A percentile compares a stretch with the other conserved stretches of the same genome.
Conservation (phyloP, 2,888 invertebrate genomes). For the Drosophila fungiperda region DNA sequence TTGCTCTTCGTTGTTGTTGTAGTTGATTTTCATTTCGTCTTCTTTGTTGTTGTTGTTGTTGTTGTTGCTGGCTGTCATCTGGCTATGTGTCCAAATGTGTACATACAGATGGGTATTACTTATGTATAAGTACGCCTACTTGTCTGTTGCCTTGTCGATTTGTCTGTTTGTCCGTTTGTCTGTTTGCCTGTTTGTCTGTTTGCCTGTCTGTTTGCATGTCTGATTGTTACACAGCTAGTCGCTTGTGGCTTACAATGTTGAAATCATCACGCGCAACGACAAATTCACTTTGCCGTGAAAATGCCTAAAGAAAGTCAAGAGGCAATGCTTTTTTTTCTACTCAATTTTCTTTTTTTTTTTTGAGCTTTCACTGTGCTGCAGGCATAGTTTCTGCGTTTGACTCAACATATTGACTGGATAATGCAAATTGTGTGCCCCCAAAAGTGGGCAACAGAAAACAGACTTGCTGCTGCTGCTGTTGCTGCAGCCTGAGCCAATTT, state of each 20-base stretch:
- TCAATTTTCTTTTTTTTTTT: neutral
- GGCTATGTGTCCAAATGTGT: constrained; percentile 8
- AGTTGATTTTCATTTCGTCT: neutral
- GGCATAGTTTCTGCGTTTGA: constrained; percentile 40
- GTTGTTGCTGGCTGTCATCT: constrained; percentile 33
- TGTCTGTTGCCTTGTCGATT: constrained; percentile 20
- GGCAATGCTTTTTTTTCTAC: constrained; percentile 18
- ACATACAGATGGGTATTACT: constrained; percentile 27
- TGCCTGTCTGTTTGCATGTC: constrained; percentile 41
- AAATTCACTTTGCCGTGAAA: constrained; percentile 46
- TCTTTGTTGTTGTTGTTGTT: neutral
- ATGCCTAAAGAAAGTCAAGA: constrained; percentile 62
- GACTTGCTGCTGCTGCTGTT: constrained; percentile 10
- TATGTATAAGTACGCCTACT: constrained; percentile 31
- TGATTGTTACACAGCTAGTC: constrained; percentile 63
- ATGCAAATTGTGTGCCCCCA: constrained; percentile 52
- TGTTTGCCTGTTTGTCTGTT: constrained; percentile 35
- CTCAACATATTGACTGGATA: constrained; percentile 37
- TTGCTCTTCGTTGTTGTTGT: neutral
- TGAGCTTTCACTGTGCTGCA: constrained; percentile 17
- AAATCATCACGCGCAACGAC: constrained; percentile 37
- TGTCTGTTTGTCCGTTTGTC: constrained; percentile 39
- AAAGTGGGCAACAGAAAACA: constrained; percentile 52
- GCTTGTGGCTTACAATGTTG: constrained; percentile 52
- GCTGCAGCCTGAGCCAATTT: constrained; percentile 42